Evolutionary conservation across 2,797 vertebrate species (phyloP), one percentile per base, ranked within the genome.

Genomic region (Bovichtus diacanthus): DNA sequence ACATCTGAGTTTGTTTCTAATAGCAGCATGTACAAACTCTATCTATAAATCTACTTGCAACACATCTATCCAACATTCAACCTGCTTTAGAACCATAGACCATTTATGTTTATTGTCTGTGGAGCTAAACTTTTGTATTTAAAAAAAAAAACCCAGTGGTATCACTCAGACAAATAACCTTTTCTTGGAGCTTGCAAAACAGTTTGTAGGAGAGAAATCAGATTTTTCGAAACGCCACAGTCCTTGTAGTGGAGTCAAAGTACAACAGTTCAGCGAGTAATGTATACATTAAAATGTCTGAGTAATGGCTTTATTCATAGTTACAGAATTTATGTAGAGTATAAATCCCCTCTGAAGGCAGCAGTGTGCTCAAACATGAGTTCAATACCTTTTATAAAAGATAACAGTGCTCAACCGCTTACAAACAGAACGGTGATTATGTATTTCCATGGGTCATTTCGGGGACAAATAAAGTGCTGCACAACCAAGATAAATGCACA

Each of bases 281-380:
- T 76, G 54, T 70, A 70, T 81, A 79, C 76, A 82, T 81, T 73
- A 27, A 80, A 80, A 82, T 77, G 56, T 55, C 55, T 80, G 58
- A 81, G 56, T 75, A 51, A 75, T 70, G 49, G 43, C 38, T 59
- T 78, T 41, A 55, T 27, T 66, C 54, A 58, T 9, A 58, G 54
- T 64, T 47, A 21, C 36, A 29, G 25, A 51, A 53, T 69, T 62
- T 62, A 61, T 60, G 43, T 39, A 41, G 44, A 16, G 47, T 53
- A 49, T 80, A 51, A 73, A 85, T 72, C 39, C 55, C 15, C n/a
- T 76, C 54, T 55, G 34, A 66, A 54, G 58, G 62, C 58, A 50
- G 63, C 55, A 34, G 53, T 59, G 60, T 63, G 59, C 55, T 72
- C 63, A 29, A 31, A 83, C 38, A 67, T 36, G 64, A 16, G 4